Evolutionary conservation across 2,888 invertebrate species (phyloP).

Genomic region (Drosophila rubida): DNA sequence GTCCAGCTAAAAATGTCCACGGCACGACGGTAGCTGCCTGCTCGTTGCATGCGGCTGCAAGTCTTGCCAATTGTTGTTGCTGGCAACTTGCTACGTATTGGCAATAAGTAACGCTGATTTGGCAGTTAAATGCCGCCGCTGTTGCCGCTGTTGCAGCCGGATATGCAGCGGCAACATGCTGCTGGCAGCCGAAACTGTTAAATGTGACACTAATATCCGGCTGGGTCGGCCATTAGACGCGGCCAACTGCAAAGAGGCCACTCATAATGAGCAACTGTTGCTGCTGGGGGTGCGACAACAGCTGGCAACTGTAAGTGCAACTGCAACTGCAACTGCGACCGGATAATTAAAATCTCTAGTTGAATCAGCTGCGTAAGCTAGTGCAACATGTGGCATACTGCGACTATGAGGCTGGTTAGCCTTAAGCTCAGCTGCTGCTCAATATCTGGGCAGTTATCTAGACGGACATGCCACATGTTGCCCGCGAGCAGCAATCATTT

Average conservation of each 20-base stretch:
- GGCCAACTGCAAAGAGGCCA: conserved; percentile 27
- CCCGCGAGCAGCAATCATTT: conserved; percentile 67
- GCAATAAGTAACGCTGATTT: conserved; percentile 81
- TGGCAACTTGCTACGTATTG: conserved; percentile 72
- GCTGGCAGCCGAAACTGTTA: conserved; percentile 75
- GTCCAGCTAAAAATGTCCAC: conserved; percentile 73
- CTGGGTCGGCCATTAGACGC: conserved; percentile 39
- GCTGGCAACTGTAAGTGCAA: conserved; percentile 13
- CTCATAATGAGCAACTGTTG: conserved; percentile 59
- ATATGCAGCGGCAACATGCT: conserved; percentile 73
- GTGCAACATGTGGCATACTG: conserved; percentile 47
- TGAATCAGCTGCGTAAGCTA: conserved; percentile 23
- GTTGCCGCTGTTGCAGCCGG: conserved; percentile 59
- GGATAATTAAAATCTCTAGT: conserved; percentile 26
- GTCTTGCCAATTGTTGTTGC: conserved; percentile 68
- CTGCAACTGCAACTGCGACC: conserved; percentile 1
- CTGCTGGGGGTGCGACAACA: conserved; percentile 23
- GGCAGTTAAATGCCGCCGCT: conserved; percentile 75
- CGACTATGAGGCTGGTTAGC: conserved; percentile 33
- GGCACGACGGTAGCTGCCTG: conserved; percentile 73
- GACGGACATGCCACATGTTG: conserved; percentile 55
- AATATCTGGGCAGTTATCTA: conserved; percentile 44
- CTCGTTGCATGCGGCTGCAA: conserved; percentile 72
- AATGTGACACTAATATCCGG: conserved; percentile 79
- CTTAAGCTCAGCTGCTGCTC: conserved; percentile 34